Conservation (phyloP, 92 coral and sea anemone species). For the Isaurus tuberculatus region DNA sequence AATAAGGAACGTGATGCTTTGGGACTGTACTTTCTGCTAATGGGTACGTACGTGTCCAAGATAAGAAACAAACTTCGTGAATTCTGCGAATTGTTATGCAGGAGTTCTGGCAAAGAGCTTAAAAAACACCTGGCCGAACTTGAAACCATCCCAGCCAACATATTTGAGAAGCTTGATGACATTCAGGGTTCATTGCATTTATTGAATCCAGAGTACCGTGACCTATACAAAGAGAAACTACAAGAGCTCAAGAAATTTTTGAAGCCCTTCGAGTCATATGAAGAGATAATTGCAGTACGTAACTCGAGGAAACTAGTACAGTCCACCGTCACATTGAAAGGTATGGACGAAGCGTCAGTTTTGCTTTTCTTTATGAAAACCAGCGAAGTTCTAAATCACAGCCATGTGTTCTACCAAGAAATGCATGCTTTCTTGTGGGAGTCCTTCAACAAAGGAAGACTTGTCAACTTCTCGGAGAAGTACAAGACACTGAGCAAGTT, state of each 20-base stretch:
- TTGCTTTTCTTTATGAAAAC: not conserved
- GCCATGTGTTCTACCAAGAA: slow-evolving; percentile 23
- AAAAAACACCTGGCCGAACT: not conserved
- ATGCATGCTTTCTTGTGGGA: slow-evolving; percentile 1
- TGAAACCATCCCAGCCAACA: slow-evolving; percentile 3
- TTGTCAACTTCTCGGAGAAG: slow-evolving; percentile 11
- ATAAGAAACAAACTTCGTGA: too few species aligned
- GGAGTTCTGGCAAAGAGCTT: not conserved
- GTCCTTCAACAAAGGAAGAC: slow-evolving; percentile 8
- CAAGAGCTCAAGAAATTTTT: slow-evolving; percentile 2
- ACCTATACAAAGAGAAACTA: not conserved
- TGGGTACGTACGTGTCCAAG: too few species aligned
- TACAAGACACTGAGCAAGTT: slow-evolving; percentile 10
- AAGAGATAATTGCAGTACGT: slow-evolving; percentile 2
- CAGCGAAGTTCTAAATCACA: not conserved
- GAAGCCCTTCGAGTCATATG: slow-evolving; percentile 9
- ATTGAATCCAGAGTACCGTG: not conserved
- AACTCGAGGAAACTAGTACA: not conserved
- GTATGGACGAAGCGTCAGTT: too few species aligned
- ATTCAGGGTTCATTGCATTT: not conserved
- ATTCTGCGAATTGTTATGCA: too few species aligned
- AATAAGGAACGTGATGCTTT: slow-evolving; percentile 28
- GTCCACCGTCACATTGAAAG: not conserved
- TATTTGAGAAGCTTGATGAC: not conserved
- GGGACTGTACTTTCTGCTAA: slow-evolving; percentile 29